Conservation (phyloP, 2,113 vertebrate genomes). For the Pygathrix nemaeus region DNA sequence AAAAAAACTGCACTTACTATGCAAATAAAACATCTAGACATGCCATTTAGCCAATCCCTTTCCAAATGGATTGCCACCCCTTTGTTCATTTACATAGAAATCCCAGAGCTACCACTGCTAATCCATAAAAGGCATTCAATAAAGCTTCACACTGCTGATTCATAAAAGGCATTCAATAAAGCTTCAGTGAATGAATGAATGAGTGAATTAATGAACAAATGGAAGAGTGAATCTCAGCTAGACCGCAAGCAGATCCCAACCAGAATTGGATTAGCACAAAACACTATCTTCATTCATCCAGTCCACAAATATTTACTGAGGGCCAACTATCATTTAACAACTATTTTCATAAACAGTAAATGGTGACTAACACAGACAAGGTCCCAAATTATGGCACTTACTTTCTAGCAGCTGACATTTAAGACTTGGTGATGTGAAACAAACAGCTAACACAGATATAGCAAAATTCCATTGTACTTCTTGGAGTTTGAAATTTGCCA, state of each 20-base stretch:
- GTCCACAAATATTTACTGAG: slow-evolving; percentile 48
- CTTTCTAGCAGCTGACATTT: slow-evolving; percentile 44
- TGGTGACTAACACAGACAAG: slow-evolving; percentile 42
- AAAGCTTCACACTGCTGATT: slow-evolving; percentile 41
- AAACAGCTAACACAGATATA: neutral
- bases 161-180: slow-evolving; percentile 48
- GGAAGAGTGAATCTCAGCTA: slow-evolving; percentile 30
- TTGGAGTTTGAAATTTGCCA: slow-evolving; percentile 24
- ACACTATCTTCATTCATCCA: slow-evolving; percentile 4
- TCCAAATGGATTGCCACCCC: neutral
- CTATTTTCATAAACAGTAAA: slow-evolving; percentile 43
- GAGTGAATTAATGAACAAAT: slow-evolving; percentile 48
- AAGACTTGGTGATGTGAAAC: slow-evolving; percentile 17
- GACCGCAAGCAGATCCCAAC: slow-evolving; percentile 40
- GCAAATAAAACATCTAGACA: slow-evolving; percentile 27
- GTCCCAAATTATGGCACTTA: slow-evolving; percentile 41
- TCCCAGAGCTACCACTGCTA: neutral
- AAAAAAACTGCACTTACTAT: neutral
- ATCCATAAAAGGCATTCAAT: slow-evolving; percentile 47
- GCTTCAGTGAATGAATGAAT: slow-evolving; percentile 48
- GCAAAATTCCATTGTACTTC: slow-evolving; percentile 7
- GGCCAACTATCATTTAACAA: slow-evolving; percentile 8
- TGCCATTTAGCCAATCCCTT: neutral
- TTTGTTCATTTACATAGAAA: slow-evolving; percentile 55
- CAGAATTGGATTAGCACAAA: slow-evolving; percentile 22